A percentile compares a stretch with the other conserved stretches of the same genome.
These are phyloP conservation scores for Trogon surrucura DNA, from an alignment of 2,113 vertebrate genomes.

Conservation along the genomic window DNA sequence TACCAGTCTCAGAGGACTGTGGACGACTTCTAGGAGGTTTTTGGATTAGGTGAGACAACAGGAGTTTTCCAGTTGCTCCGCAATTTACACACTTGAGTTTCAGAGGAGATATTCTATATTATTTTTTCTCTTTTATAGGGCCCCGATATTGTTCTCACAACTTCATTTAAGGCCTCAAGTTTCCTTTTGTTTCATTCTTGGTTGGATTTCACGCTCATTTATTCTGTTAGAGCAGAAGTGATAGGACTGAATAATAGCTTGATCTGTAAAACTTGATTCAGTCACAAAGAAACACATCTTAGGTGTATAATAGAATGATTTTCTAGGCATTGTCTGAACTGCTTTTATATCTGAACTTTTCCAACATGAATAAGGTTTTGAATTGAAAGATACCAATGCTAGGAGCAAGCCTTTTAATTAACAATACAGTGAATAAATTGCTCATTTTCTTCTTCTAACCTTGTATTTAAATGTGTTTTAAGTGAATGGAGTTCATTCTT, in stretches of 20 bases:
- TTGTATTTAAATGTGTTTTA: conserved; percentile 42
- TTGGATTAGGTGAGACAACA: background rate
- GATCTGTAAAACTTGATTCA: background rate
- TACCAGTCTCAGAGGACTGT: background rate
- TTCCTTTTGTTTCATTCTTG: background rate
- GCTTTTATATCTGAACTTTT: background rate
- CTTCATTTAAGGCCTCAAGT: background rate
- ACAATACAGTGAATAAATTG: background rate
- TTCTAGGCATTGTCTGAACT: background rate
- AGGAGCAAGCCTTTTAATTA: background rate
- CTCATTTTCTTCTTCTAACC: conserved; percentile 18
- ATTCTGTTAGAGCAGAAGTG: background rate
- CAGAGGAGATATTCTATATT: background rate
- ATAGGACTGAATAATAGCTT: background rate
- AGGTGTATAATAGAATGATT: background rate
- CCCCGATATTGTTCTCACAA: background rate
- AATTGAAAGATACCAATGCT: background rate
- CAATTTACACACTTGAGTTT: background rate
- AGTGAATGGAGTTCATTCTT: conserved; percentile 21
- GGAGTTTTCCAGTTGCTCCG: background rate
- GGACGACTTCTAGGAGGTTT: background rate
- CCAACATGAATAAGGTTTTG: background rate
- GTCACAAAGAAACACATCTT: background rate
- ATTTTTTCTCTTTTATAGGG: background rate
- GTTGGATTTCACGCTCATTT: background rate